Base-by-base conservation (phyloP, 1,140 invertebrate genomes). In the Tachypleus tridentatus region DNA sequence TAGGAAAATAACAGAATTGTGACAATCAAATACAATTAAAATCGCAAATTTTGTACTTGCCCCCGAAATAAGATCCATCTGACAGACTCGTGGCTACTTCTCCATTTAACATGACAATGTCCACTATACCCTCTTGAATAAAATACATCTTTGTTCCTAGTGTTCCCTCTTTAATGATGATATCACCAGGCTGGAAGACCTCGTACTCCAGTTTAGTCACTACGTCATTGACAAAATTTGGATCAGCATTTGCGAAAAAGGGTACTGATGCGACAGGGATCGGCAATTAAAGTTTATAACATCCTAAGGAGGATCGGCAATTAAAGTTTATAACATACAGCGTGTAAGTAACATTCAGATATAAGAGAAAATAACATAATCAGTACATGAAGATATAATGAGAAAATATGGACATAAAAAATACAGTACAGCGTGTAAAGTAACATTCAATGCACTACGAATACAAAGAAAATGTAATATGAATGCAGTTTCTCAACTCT, bases 141-240 rank as follows among this genome's bases (percentile, higher is more conserved):
- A 98, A 98, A 79, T 96, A 98, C 94, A 98, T 98, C 81, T 97
- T 97, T 73, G 88, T 93, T 72, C 94, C 90, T 74, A 97, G 94
- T 66, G 93, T 97, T 72, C 94, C 94, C 80, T 98, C 93, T 82
- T 93, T 94, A 79, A 95, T 94, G 76, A 96, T 94, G 78, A 93
- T 93, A 84, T 95, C 91, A 82, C 91, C 91, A 82, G 94, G 93
- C 80, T 97, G 94, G 86, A 97, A 97, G 82, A 97, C 93, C 86
- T 98, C 94, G 82, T 97, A 97, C 83, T 89, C 86, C 73, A 97
- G 84, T 83, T 97, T 97, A 72, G 92, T 95, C 73, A 97, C 91
- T 72, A 97, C 92, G 76, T 97, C 93, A 58, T 93, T 96, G 70
- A 98, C 93, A 79, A 98, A 97, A 81, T 95, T 93, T 66, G 91